phyloP scores from a whole-genome alignment of 2,888 invertebrate genomes.

The Scrobipalpa costella region DNA sequence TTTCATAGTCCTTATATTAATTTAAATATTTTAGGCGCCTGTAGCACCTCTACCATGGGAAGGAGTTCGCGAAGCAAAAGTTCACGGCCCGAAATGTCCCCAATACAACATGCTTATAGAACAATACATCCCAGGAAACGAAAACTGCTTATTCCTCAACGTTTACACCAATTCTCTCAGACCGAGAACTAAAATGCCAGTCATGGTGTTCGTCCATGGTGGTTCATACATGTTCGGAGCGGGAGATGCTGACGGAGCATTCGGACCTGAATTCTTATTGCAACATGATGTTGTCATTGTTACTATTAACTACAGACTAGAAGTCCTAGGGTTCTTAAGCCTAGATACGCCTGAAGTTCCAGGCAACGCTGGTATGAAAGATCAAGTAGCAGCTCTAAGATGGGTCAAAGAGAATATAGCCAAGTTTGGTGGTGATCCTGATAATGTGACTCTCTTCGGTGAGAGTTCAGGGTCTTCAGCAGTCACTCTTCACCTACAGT shows the following conservation, averaged over 20 bases:
- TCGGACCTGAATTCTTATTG: conserved; percentile 58
- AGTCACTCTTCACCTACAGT: conserved; percentile 63
- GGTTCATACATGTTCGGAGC: conserved; percentile 57
- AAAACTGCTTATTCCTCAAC: conserved; percentile 57
- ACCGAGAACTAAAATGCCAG: conserved; percentile 45
- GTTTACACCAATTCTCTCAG: conserved; percentile 49
- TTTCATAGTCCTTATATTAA: background rate
- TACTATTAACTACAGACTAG: conserved; percentile 62
- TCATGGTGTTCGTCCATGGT: conserved; percentile 64
- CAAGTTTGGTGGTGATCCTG: conserved; percentile 58
- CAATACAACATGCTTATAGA: conserved; percentile 52
- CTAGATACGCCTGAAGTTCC: conserved; percentile 53
- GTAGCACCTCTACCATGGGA: conserved; percentile 52
- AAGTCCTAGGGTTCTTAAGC: conserved; percentile 53
- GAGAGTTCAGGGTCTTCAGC: conserved; percentile 66
- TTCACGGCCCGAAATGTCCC: conserved; percentile 61
- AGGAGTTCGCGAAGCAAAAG: conserved; percentile 54
- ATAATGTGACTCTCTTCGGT: conserved; percentile 65
- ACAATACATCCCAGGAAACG: conserved; percentile 45
- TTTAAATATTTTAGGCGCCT: conserved; percentile 52
- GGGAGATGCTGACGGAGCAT: conserved; percentile 54
- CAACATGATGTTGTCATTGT: conserved; percentile 60
- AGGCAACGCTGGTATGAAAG: conserved; percentile 60
- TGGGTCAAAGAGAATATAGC: conserved; percentile 53
- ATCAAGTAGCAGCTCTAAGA: conserved; percentile 52